Evolutionary conservation across 2,888 invertebrate genomes (phyloP), one percentile per base, ranked within the genome.

Genomic region (Mesodorylaimus sp.): DNA sequence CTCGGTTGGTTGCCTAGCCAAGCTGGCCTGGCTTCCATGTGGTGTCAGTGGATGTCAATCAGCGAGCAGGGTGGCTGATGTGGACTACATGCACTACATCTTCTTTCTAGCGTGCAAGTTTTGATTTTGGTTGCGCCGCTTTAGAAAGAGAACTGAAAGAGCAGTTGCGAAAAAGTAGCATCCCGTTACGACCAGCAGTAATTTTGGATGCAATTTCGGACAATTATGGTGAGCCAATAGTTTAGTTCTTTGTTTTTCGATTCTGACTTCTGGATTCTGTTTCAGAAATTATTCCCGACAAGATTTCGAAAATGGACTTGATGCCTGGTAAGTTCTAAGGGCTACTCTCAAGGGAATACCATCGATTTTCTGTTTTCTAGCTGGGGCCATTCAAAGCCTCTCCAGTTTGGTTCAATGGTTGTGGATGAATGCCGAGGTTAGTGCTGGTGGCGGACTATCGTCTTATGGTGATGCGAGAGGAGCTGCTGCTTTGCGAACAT

Each of bases 131-230:
- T 1, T 81, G 84, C 48, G 79, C 83, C 58, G 80, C 83, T 52
- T 68, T 93, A 43, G 84, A 86, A 63, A 77, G 78, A 52, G 87
- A 93, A 58, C 89, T 89, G 67, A 81, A 85, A 59, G 82, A 83
- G 58, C 73, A 87, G 52, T 69, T 93, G 37, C 79, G 78, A 54
- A 79, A 85, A 54, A 82, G 89, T 68, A 87, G 86, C 51, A 79
- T 81, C 55, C 83, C 87, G 0, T 72, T 89, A 48, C 77, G 84
- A 23, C 83, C 91, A 0, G 81, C 87, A 1, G 77, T 81, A n/a
- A 74, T 93, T 10, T 73, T 91, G 62, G 88, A 89, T 65, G 74
- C 86, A 60, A 80, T 88, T 36, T 80, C 81, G 55, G 76, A 80
- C 49, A 87, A 87, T 67, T 86, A 87, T 67, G 86, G 85, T 68